A percentile compares a stretch with the other conserved stretches of the same genome.
These are phyloP conservation scores for Cantharis nigra DNA, from an alignment of 2,888 invertebrate genomes.

Conservation along the genomic window DNA sequence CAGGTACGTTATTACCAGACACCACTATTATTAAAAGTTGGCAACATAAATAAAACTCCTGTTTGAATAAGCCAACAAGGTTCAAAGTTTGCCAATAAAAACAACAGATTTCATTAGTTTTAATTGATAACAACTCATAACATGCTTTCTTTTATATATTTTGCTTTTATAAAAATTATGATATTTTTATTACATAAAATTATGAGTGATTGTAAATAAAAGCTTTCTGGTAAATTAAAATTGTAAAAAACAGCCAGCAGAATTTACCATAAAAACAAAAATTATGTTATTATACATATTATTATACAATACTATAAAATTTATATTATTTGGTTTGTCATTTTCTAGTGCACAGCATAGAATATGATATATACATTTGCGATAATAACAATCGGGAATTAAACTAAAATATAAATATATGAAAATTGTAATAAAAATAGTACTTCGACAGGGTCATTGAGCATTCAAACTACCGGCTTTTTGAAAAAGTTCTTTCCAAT, in stretches of 20 bases:
- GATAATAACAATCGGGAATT: background rate
- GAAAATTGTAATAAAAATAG: background rate
- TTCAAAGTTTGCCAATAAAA: background rate
- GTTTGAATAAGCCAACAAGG: background rate
- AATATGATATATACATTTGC: background rate
- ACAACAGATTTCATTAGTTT: background rate
- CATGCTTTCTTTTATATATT: background rate
- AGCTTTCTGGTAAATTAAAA: background rate
- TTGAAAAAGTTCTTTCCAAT: conserved; percentile 40
- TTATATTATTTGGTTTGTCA: background rate
- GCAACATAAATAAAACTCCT: no score
- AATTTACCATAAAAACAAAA: background rate
- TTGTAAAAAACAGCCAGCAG: background rate
- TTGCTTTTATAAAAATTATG: background rate
- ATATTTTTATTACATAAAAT: background rate
- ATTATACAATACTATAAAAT: background rate
- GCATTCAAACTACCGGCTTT: background rate
- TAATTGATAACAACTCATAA: background rate
- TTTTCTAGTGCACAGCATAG: background rate
- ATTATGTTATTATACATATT: background rate
- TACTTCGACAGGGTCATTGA: background rate
- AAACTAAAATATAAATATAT: background rate
- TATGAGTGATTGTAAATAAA: background rate
- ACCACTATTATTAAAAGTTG: no score
- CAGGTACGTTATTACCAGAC: no score